phyloP scores from a whole-genome alignment of 2,113 vertebrate genomes.

The Drymodes brunneopygia region DNA sequence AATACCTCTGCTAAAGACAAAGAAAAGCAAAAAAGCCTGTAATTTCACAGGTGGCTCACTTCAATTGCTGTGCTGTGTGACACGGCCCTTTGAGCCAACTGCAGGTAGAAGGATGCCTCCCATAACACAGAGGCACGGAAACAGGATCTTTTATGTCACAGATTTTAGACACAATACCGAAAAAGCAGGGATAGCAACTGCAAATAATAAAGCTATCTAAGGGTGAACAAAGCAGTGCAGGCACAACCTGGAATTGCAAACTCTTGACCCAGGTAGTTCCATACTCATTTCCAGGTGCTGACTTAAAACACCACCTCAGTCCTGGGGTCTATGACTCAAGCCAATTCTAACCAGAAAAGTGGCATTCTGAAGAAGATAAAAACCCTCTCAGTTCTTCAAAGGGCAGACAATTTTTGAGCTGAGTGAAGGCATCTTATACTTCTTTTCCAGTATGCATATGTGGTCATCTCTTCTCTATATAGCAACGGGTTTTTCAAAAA shows the following conservation, averaged over 20 bases:
- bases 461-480: background rate
- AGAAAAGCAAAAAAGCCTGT: background rate
- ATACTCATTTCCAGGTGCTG: background rate
- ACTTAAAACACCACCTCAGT: background rate
- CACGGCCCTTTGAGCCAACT: background rate
- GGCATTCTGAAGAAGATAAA: background rate
- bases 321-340: background rate
- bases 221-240: background rate
- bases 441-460: background rate
- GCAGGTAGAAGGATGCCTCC: background rate
- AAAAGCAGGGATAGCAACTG: background rate
- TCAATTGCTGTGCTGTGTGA: background rate
- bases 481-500: background rate
- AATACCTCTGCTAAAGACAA: background rate
- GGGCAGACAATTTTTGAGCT: background rate
- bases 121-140: background rate
- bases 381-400: background rate
- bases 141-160: background rate
- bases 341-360: background rate
- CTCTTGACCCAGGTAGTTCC: background rate
- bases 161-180: background rate
- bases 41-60: background rate
- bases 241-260: background rate
- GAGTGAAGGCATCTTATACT: background rate
- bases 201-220: background rate